Evolutionary conservation across 2,113 vertebrate genomes (phyloP).

Genomic region (Hipposideros armiger): DNA sequence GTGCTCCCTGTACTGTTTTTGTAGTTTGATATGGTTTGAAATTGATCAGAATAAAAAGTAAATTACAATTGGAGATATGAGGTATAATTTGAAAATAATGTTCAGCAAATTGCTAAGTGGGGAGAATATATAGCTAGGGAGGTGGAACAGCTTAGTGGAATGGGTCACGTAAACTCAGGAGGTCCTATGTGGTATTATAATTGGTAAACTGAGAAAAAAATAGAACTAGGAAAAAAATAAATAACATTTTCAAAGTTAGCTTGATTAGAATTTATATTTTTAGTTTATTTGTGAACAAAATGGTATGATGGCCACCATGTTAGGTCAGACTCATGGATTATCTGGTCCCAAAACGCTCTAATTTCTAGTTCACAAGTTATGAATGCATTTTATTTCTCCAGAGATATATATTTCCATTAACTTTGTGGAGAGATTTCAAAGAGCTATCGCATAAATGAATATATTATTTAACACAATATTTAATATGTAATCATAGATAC

Average conservation of each 20-base stretch:
- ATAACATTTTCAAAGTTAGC: not conserved
- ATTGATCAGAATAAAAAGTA: constrained; percentile 22
- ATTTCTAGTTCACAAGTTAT: constrained; percentile 27
- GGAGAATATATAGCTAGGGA: not conserved
- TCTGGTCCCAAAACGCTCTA: not conserved
- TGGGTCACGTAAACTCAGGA: not conserved
- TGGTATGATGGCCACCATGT: not conserved
- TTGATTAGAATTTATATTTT: constrained; percentile 17
- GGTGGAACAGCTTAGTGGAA: not conserved
- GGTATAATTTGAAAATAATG: not conserved
- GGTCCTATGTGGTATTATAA: not conserved
- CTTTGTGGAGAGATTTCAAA: constrained; percentile 23
- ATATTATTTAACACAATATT: not conserved
- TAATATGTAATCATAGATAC: constrained; percentile 4
- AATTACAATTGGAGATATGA: not conserved
- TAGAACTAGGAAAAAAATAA: not conserved
- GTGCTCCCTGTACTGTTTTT: not conserved
- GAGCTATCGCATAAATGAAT: not conserved
- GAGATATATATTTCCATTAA: not conserved
- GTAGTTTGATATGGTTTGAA: not conserved
- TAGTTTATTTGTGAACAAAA: not conserved
- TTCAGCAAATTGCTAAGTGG: not conserved
- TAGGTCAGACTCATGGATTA: not conserved
- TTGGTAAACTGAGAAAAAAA: not conserved
- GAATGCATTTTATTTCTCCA: not conserved